phyloP scores from a whole-genome alignment of 1,140 invertebrate genomes.

The Episyrphus balteatus region DNA sequence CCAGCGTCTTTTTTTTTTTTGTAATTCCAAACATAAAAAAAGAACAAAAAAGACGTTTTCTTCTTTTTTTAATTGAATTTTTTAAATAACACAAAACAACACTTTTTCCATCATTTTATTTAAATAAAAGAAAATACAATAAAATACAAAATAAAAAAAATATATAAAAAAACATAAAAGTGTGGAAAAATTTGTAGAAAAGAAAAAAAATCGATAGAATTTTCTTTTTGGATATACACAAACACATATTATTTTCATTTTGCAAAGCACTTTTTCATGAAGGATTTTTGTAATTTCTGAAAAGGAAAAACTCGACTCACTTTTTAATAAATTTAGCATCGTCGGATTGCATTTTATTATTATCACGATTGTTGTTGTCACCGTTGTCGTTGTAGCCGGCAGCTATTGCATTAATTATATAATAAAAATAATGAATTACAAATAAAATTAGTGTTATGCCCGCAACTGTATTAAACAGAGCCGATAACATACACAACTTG shows the following conservation, averaged over 20 bases:
- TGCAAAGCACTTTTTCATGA: slow-evolving; percentile 2
- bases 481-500: neutral
- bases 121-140: slow-evolving; percentile 1
- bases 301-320: too few species aligned
- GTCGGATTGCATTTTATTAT: slow-evolving; percentile 41
- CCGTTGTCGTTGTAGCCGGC: slow-evolving; percentile 8
- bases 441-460: slow-evolving; percentile 30
- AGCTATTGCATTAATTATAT: slow-evolving; percentile 31
- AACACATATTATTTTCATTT: slow-evolving; percentile 3
- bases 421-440: slow-evolving; percentile 35
- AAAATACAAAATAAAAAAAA: slow-evolving; percentile 10
- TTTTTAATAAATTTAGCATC: slow-evolving; percentile 51
- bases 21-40: neutral
- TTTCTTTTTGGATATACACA: neutral
- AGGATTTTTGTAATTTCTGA: slow-evolving; percentile 2
- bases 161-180: slow-evolving; percentile 3
- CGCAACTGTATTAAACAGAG: slow-evolving; percentile 11
- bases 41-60: slow-evolving; percentile 1
- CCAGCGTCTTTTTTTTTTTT: slow-evolving; percentile 49
- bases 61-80: slow-evolving; percentile 1
- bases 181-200: neutral
- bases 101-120: neutral
- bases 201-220: neutral
- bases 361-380: slow-evolving; percentile 4
- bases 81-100: neutral